A percentile compares a stretch with the other conserved stretches of the same genome.
phyloP scores from a whole-genome alignment of 2,113 vertebrate species.

The Pelecanus crispus region DNA sequence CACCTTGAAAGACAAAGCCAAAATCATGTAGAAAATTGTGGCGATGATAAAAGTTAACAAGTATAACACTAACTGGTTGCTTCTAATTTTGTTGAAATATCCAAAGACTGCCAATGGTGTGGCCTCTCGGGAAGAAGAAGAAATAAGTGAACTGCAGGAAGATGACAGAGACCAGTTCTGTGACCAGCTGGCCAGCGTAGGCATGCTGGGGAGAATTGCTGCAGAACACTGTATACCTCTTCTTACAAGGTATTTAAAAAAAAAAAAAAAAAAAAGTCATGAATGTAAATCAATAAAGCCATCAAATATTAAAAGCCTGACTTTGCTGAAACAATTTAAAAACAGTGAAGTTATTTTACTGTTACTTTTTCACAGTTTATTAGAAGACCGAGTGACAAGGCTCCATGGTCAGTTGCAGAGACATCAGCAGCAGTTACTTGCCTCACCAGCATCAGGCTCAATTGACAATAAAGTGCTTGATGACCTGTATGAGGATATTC shows the following conservation, averaged over 20 bases:
- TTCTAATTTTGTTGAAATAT: slow-evolving; percentile 33
- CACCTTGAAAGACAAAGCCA: not conserved
- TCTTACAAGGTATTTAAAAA: slow-evolving; percentile 88
- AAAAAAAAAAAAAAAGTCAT: not conserved
- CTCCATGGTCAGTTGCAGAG: slow-evolving; percentile 94
- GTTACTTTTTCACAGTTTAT: slow-evolving; percentile 74
- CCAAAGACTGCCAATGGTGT: slow-evolving; percentile 93
- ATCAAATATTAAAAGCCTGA: not conserved
- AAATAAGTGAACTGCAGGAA: slow-evolving; percentile 97
- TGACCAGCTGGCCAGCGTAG: slow-evolving; percentile 94
- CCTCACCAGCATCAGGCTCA: slow-evolving; percentile 81
- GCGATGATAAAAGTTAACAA: not conserved
- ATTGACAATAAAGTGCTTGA: slow-evolving; percentile 90
- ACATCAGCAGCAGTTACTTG: slow-evolving; percentile 92
- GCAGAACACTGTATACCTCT: slow-evolving; percentile 97
- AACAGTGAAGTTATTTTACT: not conserved
- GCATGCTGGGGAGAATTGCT: slow-evolving; percentile 94
- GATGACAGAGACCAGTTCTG: slow-evolving; percentile 97
- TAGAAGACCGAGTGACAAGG: slow-evolving; percentile 94
- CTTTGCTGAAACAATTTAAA: not conserved
- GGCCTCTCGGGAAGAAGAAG: slow-evolving; percentile 92
- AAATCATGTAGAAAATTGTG: not conserved
- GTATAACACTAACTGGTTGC: not conserved
- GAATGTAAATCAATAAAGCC: not conserved
- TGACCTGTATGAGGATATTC: slow-evolving; percentile 98